phyloP scores from a whole-genome alignment of 2,797 vertebrate species.

The Odontamblyopus rebecca region DNA sequence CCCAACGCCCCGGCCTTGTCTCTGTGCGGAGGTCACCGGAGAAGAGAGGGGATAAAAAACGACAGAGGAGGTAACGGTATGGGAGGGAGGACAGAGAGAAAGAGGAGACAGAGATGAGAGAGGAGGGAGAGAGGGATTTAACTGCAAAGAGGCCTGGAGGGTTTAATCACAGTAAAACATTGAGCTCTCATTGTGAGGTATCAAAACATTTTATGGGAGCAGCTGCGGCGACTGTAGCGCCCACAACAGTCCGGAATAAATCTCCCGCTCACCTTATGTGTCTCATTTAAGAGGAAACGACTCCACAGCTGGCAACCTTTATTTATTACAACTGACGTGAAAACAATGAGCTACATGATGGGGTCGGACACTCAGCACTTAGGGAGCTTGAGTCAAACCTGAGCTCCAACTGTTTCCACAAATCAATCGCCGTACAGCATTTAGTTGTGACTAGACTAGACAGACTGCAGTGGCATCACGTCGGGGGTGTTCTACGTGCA shows the following conservation, averaged over 20 bases:
- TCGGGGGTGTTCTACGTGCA: too few species aligned
- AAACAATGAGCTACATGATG: constrained; percentile 25
- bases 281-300: constrained; percentile 46
- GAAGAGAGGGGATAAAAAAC: constrained; percentile 46
- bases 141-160: constrained; percentile 66
- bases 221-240: constrained; percentile 71
- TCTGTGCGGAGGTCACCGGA: constrained; percentile 56
- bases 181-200: constrained; percentile 71
- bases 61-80: constrained; percentile 40
- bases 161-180: constrained; percentile 80
- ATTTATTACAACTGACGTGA: constrained; percentile 27
- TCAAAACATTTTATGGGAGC: constrained; percentile 73
- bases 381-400: background rate
- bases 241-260: constrained; percentile 61
- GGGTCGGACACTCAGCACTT: constrained; percentile 10
- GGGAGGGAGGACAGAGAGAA: constrained; percentile 16
- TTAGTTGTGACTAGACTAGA: too few species aligned
- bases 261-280: constrained; percentile 61
- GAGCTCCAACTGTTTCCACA: background rate
- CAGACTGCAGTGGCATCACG: too few species aligned
- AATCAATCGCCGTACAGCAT: background rate
- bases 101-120: background rate
- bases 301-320: constrained; percentile 32
- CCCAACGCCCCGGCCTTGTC: constrained; percentile 40
- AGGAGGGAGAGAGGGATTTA: constrained; percentile 49